Percentiles rank a stretch among this genome's conserved stretches.
Evolutionary conservation across 1,140 invertebrate genomes (phyloP).

Genomic region (Drosophila funebris): DNA sequence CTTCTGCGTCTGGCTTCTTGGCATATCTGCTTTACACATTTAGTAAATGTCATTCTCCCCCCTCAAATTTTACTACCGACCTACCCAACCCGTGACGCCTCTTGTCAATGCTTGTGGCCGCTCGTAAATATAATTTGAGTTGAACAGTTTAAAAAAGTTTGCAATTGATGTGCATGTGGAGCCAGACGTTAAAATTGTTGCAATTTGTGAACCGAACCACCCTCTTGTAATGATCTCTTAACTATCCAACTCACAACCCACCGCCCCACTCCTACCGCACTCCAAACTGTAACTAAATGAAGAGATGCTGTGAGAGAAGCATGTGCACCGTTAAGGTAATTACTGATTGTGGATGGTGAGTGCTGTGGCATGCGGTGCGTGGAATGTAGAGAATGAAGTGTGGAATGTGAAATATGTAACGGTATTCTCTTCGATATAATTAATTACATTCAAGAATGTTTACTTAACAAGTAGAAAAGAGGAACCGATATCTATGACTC

Average conservation of each 20-base stretch:
- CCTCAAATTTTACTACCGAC: not conserved
- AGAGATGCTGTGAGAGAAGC: not conserved
- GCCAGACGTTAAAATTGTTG: constrained; percentile 28
- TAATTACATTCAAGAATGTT: constrained; percentile 2
- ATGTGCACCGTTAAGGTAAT: constrained; percentile 8
- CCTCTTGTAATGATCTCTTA: constrained; percentile 3
- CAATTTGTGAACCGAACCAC: constrained; percentile 20
- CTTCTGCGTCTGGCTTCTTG: constrained; percentile 56
- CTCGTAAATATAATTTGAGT: constrained; percentile 78
- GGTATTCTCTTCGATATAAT: constrained; percentile 10
- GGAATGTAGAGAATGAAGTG: not conserved
- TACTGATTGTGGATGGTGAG: not conserved
- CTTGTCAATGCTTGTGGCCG: constrained; percentile 57
- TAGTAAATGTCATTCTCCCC: constrained; percentile 35
- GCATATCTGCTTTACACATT: constrained; percentile 83
- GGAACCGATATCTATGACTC: not conserved
- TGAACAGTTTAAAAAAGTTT: constrained; percentile 75
- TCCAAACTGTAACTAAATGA: constrained; percentile 7
- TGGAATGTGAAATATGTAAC: not conserved
- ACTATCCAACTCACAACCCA: not conserved
- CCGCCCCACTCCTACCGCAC: not conserved
- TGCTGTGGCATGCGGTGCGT: not conserved
- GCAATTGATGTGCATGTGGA: constrained; percentile 53
- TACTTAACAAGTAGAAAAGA: not conserved
- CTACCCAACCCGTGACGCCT: not conserved